Conservation (phyloP, 1,140 invertebrate genomes). For the Meloidogyne chitwoodi region DNA sequence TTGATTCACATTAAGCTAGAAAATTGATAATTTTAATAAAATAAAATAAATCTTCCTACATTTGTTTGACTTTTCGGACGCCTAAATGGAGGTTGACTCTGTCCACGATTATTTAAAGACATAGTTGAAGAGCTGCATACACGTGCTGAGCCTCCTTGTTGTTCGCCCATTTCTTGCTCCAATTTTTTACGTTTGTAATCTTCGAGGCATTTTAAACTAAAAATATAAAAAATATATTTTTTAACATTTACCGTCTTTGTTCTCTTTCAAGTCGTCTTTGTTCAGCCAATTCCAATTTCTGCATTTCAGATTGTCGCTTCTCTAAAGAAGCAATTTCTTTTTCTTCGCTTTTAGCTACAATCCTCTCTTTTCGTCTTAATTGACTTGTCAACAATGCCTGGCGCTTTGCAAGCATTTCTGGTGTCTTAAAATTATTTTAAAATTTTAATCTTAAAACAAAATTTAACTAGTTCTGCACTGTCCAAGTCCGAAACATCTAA, state of each 20-base stretch:
- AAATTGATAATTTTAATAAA: not conserved
- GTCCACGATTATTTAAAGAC: constrained; percentile 46
- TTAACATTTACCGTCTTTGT: constrained; percentile 39
- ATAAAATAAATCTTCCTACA: constrained; percentile 32
- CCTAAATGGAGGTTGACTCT: constrained; percentile 50
- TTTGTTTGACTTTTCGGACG: constrained; percentile 58
- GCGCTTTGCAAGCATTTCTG: constrained; percentile 63
- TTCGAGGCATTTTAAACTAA: constrained; percentile 55
- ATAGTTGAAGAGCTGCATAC: constrained; percentile 42
- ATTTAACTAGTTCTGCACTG: not conserved
- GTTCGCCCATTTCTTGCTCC: constrained; percentile 56
- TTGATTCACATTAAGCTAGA: constrained; percentile 41
- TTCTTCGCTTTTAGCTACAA: constrained; percentile 76
- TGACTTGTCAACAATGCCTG: constrained; percentile 59
- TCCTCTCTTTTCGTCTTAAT: constrained; percentile 75
- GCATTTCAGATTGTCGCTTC: constrained; percentile 76
- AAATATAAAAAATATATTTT: constrained; percentile 6
- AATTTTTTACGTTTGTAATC: constrained; percentile 59
- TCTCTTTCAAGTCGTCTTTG: constrained; percentile 72
- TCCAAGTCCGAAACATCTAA: not conserved
- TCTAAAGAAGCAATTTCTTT: constrained; percentile 81
- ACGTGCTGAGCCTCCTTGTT: constrained; percentile 36
- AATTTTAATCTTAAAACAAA: not conserved
- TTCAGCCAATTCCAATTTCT: constrained; percentile 87
- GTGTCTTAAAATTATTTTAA: constrained; percentile 60